Base-by-base conservation (phyloP, 2,113 vertebrate species). In the Lutjanus erythropterus region DNA sequence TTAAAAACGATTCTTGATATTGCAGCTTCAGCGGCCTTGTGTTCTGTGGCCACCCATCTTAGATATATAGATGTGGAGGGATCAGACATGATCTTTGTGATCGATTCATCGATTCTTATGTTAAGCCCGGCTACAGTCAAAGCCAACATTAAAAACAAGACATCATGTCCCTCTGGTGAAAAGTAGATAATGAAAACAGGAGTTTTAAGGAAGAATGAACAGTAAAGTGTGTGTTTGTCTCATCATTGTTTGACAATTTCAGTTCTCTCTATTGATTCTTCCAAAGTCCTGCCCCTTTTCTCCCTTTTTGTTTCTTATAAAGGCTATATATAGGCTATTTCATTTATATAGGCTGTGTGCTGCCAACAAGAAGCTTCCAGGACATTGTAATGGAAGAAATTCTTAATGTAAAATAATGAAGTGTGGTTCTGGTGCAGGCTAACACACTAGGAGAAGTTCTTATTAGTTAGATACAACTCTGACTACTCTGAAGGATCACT, bases 81-180 rank as follows among this genome's bases (percentile, higher is more conserved):
- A 61, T 84, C 62, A 73, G 69, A 47, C 53, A 44, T 33, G 62
- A 74, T 53, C 75, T 59, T 29, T 41, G 44, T 41, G 55, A 74
- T 64, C 11, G 56, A 68, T 78, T 68, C 37, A 44, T 55, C 56
- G 33, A 31, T 41, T 69, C 55, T 56, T n/a, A 68, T 33, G n/a
- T 52, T 71, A 44, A 71, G 68, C 67, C 33, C 1, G 0, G 58
- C 33, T 35, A 3, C 33, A 44, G 60, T 64, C 23, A 37, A 50
- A 72, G 19, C 27, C n/a, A 31, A 27, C n/a, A 25, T 67, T 42
- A 18, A 3, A 46, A 68, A 46, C 44, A 67, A 16, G 23, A 33
- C 15, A 31, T 35, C 25, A 19, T 11, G 4, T 27, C 33, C 42
- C 7, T 42, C 35, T 42, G 25, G 10, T 50, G 29, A 52, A 39